These are phyloP conservation scores for Oryzias sinensis DNA, from an alignment of 2,797 vertebrate species.

Conservation along the genomic window DNA sequence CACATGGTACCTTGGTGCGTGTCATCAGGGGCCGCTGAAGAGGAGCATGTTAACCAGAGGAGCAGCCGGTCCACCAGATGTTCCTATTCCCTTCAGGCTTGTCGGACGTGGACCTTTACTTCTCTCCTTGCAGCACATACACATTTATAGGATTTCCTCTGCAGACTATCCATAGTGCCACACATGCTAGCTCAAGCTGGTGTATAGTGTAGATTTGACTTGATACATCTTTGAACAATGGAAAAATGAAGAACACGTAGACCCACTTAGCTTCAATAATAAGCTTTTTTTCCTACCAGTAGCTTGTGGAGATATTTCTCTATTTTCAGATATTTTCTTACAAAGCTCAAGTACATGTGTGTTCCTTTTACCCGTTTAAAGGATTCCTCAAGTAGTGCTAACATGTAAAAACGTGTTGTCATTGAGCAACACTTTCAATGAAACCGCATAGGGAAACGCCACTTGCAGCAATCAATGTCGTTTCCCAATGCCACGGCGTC, in stretches of 20 bases:
- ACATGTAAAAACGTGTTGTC: slow-evolving; percentile 4
- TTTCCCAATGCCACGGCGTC: slow-evolving; percentile 28
- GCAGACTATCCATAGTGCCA: slow-evolving; percentile 13
- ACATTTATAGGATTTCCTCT: slow-evolving; percentile 14
- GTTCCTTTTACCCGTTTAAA: slow-evolving; percentile 28
- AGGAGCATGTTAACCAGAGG: slow-evolving; percentile 80
- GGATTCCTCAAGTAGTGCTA: neutral
- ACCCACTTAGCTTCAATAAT: slow-evolving; percentile 34
- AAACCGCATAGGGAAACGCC: slow-evolving; percentile 10
- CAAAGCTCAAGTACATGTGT: slow-evolving; percentile 9
- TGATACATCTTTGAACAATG: slow-evolving; percentile 30
- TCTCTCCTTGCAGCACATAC: slow-evolving; percentile 60
- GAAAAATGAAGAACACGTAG: slow-evolving; percentile 28
- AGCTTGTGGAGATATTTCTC: slow-evolving; percentile 19
- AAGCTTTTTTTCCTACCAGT: slow-evolving; percentile 17
- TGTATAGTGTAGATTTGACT: slow-evolving; percentile 37
- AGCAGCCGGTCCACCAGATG: slow-evolving; percentile 83
- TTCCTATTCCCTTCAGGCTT: slow-evolving; percentile 75
- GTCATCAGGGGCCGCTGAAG: slow-evolving; percentile 69
- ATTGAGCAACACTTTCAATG: slow-evolving; percentile 6
- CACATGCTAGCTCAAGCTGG: slow-evolving; percentile 21
- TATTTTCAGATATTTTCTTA: slow-evolving; percentile 19
- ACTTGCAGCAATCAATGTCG: slow-evolving; percentile 33
- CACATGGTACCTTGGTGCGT: slow-evolving; percentile 54
- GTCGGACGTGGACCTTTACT: slow-evolving; percentile 81